These are phyloP conservation scores for Microchirus variegatus DNA, from an alignment of 2,797 vertebrate species.

Conservation along the genomic window DNA sequence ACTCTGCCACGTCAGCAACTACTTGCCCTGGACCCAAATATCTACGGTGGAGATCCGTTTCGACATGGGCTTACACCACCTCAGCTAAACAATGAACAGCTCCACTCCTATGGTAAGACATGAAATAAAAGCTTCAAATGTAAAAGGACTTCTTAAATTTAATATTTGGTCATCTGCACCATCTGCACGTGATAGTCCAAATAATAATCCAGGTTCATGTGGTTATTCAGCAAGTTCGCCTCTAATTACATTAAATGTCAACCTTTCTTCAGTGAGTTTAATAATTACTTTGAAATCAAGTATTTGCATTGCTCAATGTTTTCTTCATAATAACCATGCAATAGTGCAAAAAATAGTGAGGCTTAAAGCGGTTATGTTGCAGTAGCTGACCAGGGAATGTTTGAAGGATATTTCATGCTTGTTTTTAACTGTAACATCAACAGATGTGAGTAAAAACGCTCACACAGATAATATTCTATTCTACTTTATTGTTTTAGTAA, in stretches of 20 bases:
- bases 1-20: conserved; percentile 88
- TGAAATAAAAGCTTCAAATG: conserved; percentile 1
- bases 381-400: no score
- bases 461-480: no score
- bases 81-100: conserved; percentile 86
- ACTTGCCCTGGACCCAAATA: conserved; percentile 86
- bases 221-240: not conserved
- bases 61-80: conserved; percentile 90
- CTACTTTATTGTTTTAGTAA: no score
- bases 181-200: not conserved
- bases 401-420: no score
- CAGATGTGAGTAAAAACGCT: no score
- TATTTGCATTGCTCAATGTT: no score
- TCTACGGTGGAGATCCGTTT: conserved; percentile 87
- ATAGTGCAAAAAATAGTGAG: no score
- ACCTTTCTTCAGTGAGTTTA: no score
- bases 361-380: no score
- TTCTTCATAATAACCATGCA: not conserved
- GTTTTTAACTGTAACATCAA: no score
- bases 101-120: conserved; percentile 88
- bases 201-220: conserved; percentile 4
- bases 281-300: no score
- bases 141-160: not conserved
- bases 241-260: not conserved
- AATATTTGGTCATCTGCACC: not conserved